phyloP scores from a whole-genome alignment of 2,797 vertebrate genomes.

The Margarornis squamiger region DNA sequence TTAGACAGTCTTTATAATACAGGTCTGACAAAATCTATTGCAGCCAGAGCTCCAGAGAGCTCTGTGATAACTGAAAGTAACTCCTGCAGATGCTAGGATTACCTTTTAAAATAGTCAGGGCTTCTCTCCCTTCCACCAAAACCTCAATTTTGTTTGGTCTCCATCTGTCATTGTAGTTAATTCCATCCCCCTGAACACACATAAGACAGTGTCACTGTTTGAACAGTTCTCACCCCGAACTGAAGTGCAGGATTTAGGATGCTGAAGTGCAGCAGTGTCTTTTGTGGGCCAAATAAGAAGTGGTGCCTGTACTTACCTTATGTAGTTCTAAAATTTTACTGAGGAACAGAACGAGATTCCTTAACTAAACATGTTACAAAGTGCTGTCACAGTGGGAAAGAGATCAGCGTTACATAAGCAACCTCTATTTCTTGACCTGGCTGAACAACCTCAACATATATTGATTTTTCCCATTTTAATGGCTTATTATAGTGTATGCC shows the following conservation, averaged over 20 bases:
- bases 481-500: conserved; percentile 8
- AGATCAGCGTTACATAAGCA: conserved; percentile 34
- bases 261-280: not conserved
- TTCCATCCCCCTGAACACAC: not conserved
- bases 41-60: not conserved
- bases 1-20: not conserved
- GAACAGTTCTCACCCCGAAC: not conserved
- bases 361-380: not conserved
- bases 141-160: not conserved
- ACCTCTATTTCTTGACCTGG: conserved; percentile 59
- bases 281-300: not conserved
- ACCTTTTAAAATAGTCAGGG: not conserved
- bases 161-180: not conserved
- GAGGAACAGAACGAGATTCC: not conserved
- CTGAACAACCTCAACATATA: conserved; percentile 37
- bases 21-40: not conserved
- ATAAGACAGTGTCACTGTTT: not conserved
- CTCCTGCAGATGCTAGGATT: not conserved
- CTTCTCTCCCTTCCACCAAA: not conserved
- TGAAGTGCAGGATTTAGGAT: not conserved
- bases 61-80: not conserved
- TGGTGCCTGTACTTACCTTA: not conserved
- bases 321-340: not conserved
- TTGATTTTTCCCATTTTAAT: conserved; percentile 54
- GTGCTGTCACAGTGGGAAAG: not conserved